phyloP scores from a whole-genome alignment of 2,113 vertebrate species.

The Bubo scandiacus region DNA sequence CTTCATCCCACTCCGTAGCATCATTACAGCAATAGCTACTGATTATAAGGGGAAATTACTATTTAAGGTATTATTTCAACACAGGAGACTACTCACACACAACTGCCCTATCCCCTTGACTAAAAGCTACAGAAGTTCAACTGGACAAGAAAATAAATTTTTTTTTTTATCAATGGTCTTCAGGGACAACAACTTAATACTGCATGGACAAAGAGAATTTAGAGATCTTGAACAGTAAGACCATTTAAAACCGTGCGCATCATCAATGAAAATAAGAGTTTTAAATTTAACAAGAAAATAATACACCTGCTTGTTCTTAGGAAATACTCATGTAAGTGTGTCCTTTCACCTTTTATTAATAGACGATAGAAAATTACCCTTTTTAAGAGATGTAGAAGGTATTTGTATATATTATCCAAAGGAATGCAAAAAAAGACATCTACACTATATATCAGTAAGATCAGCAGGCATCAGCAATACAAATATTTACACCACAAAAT shows the following conservation, averaged over 20 bases:
- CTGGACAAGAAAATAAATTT: neutral
- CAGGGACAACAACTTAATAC: neutral
- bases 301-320: neutral
- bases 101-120: neutral
- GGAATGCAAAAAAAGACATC: neutral
- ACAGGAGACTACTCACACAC: neutral
- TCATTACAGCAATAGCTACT: neutral
- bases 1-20: neutral
- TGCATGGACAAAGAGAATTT: neutral
- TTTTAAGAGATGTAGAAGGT: neutral
- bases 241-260: neutral
- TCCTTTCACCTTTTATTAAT: neutral
- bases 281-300: neutral
- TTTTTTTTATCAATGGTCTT: neutral
- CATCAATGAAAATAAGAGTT: fast-evolving
- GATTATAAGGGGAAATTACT: neutral
- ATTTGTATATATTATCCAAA: neutral
- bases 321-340: neutral
- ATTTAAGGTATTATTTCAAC: neutral
- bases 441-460: neutral
- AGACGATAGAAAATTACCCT: fast-evolving
- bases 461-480: neutral
- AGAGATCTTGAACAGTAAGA: neutral
- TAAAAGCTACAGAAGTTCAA: neutral
- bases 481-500: neutral